These are phyloP conservation scores for Parazoanthus darwini DNA, from an alignment of 92 coral and sea anemone species.

Conservation along the genomic window DNA sequence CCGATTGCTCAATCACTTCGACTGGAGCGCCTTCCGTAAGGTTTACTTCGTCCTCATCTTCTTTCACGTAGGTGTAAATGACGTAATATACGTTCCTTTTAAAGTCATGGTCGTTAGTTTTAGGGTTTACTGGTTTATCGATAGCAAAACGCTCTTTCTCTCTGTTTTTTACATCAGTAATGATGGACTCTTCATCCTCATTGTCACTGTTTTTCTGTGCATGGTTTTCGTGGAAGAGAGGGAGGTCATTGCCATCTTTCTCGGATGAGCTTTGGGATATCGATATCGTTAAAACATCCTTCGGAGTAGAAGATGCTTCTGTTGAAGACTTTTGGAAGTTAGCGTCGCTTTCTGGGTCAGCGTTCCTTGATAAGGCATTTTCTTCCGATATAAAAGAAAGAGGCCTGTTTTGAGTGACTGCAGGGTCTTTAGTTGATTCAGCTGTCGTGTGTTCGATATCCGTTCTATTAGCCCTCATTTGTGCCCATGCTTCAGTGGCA, in stretches of 20 bases:
- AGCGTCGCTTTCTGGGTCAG: background rate
- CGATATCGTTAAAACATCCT: background rate
- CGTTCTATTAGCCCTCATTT: background rate
- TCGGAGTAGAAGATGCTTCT: background rate
- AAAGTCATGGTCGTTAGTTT: background rate
- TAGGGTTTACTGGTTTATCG: background rate
- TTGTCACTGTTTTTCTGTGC: background rate
- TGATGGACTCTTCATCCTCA: background rate
- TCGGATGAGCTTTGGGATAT: background rate
- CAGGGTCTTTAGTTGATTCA: background rate
- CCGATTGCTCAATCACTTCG: conserved; percentile 75
- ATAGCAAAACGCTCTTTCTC: no score
- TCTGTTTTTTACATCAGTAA: background rate
- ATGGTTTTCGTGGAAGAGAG: background rate
- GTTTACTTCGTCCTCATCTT: conserved; percentile 68
- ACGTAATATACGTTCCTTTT: conserved; percentile 47
- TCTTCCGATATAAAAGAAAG: background rate
- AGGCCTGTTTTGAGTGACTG: background rate
- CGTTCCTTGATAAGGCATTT: background rate
- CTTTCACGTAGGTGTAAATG: conserved; percentile 67
- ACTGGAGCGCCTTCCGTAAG: conserved; percentile 75
- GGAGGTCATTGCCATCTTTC: background rate
- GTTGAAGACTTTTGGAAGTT: background rate
- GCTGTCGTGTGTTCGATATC: no score
- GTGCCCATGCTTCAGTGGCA: conserved; percentile 9